Evolutionary conservation across 1,140 invertebrate species (phyloP).

Genomic region (Penaeus vannamei): DNA sequence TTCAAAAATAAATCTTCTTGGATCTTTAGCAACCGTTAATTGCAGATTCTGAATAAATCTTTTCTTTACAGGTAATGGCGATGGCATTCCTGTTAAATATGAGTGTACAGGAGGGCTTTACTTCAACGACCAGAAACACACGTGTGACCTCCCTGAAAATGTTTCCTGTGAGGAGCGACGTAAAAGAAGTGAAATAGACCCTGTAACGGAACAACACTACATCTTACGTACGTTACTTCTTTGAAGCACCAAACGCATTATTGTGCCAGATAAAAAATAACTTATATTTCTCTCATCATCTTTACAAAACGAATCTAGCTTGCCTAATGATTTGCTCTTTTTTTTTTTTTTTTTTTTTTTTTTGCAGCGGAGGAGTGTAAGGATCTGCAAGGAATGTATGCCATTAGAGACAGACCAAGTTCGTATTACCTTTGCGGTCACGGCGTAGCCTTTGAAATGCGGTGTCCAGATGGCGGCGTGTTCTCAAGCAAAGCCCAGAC

Average conservation of each 20-base stretch:
- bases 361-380: slow-evolving; percentile 43
- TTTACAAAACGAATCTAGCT: not conserved
- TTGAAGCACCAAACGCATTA: not conserved
- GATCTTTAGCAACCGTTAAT: too few species aligned
- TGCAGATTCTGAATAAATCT: too few species aligned
- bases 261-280: not conserved
- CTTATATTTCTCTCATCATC: not conserved
- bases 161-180: slow-evolving; percentile 37
- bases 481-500: slow-evolving; percentile 1
- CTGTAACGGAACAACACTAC: not conserved
- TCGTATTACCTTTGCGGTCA: slow-evolving; percentile 24
- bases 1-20: too few species aligned
- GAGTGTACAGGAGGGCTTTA: slow-evolving; percentile 51
- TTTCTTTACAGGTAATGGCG: slow-evolving; percentile 32
- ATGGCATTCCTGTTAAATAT: slow-evolving; percentile 46
- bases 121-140: slow-evolving; percentile 49
- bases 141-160: slow-evolving; percentile 52
- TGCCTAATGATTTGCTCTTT: not conserved
- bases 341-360: not conserved
- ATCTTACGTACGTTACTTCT: slow-evolving; percentile 30
- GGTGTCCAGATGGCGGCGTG: slow-evolving; percentile 44
- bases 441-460: slow-evolving; percentile 19
- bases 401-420: not conserved
- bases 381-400: slow-evolving; percentile 22
- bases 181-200: not conserved